A percentile compares a stretch with the other conserved stretches of the same genome.
Evolutionary conservation across 2,797 vertebrate species (phyloP).

Genomic region (Sebastes vulpes): DNA sequence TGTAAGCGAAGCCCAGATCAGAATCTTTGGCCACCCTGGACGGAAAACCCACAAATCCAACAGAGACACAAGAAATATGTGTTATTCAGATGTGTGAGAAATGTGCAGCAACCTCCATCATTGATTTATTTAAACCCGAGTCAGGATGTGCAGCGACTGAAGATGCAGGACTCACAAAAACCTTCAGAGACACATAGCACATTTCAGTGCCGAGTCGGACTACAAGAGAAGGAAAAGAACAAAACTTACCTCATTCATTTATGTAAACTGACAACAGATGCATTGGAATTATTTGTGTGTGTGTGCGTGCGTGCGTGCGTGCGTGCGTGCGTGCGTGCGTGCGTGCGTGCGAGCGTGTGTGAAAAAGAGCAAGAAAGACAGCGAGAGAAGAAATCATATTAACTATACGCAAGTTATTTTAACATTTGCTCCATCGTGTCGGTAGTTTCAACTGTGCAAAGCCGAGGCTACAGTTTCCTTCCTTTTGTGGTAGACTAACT

Average conservation of each 20-base stretch:
- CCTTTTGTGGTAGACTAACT: slow-evolving; percentile 40
- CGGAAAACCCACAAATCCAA: slow-evolving; percentile 34
- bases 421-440: slow-evolving; percentile 15
- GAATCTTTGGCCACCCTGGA: slow-evolving; percentile 28
- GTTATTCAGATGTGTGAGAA: slow-evolving; percentile 29
- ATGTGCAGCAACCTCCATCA: slow-evolving; percentile 7
- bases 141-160: slow-evolving; percentile 31
- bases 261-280: slow-evolving; percentile 67
- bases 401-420: slow-evolving; percentile 26
- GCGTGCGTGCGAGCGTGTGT: neutral
- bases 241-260: slow-evolving; percentile 60
- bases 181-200: slow-evolving; percentile 16
- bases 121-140: slow-evolving; percentile 41
- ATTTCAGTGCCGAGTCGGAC: slow-evolving; percentile 19
- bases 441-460: slow-evolving; percentile 38
- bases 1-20: slow-evolving; percentile 14
- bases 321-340: neutral
- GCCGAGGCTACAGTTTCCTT: slow-evolving; percentile 49
- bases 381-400: neutral
- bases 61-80: slow-evolving; percentile 20
- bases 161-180: slow-evolving; percentile 12
- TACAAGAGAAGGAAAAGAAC: slow-evolving; percentile 12
- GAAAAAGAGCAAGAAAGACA: neutral
- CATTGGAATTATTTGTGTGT: slow-evolving; percentile 28
- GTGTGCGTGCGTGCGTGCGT: neutral